Evolutionary conservation across 2,888 invertebrate genomes (phyloP), one percentile per base, ranked within the genome.

Genomic region (Coremacera marginata): DNA sequence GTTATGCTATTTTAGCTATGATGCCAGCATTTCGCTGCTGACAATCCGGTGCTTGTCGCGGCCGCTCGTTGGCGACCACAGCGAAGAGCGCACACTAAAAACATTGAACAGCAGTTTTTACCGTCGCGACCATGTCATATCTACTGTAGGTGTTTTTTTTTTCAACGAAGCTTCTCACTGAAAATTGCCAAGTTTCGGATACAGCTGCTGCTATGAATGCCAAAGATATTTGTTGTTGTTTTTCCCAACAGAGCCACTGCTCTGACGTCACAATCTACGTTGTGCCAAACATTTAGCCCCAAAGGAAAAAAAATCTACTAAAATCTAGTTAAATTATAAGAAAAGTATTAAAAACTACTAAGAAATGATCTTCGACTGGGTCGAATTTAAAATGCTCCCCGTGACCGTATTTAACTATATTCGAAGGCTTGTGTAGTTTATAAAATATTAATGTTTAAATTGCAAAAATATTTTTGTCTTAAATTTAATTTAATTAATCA

Each of bases 211-310:
- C 5, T 14, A 67, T 67, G 55, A 55, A 52, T 70, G 70, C 55
- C 70, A 70, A 55, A 70, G 34, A 31, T n/a, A 8, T 67, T 67
- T 70, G 55, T 70, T 70, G 19, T 2, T 70, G 31, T 31, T 55
- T 31, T 16, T 55, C 16, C 27, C 52, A 52, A 55, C 31, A 27
- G 19, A 55, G 1, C 65, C 27, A 55, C 65, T n/a, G 1, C 55
- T 55, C 57, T 70, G 62, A 62, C 76, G 76, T 71, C 76, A 76
- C 31, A 34, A 57, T 63, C 25, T 51, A 7, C 51, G 34, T 51
- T 62, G 11, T 70, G 19, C 44, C 44, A 1, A 44, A 44, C 44
- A 11, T 44, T 44, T 44, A 44, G 44, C 44, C 44, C 44, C 44
- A 44, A 44, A 44, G n/a, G n/a, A n/a, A 7, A 1, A 44, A 44